Evolutionary conservation across 2,113 vertebrate species (phyloP).

Genomic region (Bos javanicus): DNA sequence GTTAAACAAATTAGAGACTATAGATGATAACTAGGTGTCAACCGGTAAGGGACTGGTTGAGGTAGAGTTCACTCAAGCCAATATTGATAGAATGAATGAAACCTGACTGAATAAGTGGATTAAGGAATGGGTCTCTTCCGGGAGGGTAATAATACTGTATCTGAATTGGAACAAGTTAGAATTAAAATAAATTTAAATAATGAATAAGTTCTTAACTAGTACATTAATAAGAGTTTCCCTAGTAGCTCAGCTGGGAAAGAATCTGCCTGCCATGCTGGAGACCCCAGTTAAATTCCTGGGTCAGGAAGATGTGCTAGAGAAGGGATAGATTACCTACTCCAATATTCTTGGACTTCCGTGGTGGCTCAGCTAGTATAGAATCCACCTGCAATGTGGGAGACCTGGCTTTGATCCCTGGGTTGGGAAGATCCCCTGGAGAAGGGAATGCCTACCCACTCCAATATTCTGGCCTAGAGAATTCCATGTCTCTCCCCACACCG

Average conservation of each 20-base stretch:
- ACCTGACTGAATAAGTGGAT: neutral
- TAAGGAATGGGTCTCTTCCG: neutral
- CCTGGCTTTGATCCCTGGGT: neutral
- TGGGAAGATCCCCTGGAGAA: neutral
- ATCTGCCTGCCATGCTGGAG: neutral
- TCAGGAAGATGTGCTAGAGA: neutral
- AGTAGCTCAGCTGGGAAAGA: neutral
- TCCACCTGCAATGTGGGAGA: neutral
- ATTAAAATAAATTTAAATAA: conserved; percentile 39
- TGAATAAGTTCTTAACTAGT: neutral
- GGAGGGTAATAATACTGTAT: neutral
- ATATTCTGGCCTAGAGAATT: neutral
- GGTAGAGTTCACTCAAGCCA: neutral
- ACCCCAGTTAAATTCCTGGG: neutral
- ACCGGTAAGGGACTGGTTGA: neutral
- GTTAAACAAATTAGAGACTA: neutral
- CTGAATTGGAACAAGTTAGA: neutral
- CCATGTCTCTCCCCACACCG: rapidly evolving
- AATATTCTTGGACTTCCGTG: neutral
- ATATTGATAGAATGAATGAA: conserved; percentile 5
- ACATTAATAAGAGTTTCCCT: neutral
- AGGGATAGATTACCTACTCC: neutral
- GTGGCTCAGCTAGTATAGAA: neutral
- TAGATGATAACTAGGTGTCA: neutral
- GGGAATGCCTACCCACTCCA: neutral